Conservation (phyloP, 2,888 invertebrate species). For the Athalia cordata region DNA sequence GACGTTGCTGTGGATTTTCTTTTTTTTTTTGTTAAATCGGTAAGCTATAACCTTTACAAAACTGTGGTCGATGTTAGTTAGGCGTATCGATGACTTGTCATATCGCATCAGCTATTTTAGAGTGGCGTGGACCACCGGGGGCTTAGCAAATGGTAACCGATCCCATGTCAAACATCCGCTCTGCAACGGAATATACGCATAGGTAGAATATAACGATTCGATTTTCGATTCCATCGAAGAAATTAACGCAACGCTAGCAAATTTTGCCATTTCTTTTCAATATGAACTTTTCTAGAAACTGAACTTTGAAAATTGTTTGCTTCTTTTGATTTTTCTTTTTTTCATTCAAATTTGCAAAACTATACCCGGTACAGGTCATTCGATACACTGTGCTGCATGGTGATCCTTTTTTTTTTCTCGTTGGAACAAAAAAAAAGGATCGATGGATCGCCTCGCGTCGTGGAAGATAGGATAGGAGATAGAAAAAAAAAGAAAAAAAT, state of each 20-base stretch:
- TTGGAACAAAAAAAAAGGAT: constrained; percentile 11
- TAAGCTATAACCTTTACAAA: constrained; percentile 65
- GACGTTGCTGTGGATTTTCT: neutral
- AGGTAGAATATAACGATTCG: neutral
- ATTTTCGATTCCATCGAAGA: neutral
- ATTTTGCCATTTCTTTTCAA: no score
- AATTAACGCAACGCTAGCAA: no score
- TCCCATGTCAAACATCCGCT: constrained; percentile 56
- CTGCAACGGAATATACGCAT: neutral
- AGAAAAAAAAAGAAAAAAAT: neutral
- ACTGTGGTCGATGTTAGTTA: constrained; percentile 62
- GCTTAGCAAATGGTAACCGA: constrained; percentile 60
- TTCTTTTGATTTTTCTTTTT: no score
- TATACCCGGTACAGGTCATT: no score
- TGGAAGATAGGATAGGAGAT: neutral
- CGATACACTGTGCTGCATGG: no score
- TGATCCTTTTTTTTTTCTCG: no score
- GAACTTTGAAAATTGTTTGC: no score
- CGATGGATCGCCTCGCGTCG: neutral
- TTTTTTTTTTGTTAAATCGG: constrained; percentile 57
- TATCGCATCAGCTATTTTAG: constrained; percentile 64
- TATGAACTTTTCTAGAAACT: no score
- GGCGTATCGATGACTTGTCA: constrained; percentile 66
- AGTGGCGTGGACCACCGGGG: constrained; percentile 63
- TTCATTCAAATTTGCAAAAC: no score